A percentile compares a stretch with the other conserved stretches of the same genome.
phyloP scores from a whole-genome alignment of 2,797 vertebrate species.

The Thalassophryne amazonica region DNA sequence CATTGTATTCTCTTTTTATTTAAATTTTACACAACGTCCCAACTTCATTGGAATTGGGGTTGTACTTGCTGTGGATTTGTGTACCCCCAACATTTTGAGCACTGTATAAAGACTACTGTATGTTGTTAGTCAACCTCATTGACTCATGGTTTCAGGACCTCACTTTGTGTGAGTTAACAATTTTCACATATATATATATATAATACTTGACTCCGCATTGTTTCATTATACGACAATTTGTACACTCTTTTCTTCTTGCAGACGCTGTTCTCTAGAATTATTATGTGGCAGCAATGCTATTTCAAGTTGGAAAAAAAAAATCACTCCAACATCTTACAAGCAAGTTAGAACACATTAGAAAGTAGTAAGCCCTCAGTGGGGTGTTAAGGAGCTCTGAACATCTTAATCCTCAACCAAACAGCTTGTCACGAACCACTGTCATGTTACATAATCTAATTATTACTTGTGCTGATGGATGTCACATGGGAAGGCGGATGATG shows the following conservation, averaged over 20 bases:
- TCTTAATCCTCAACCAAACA: conserved; percentile 34
- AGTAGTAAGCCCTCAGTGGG: conserved; percentile 25
- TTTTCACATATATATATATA: no score
- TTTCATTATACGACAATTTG: conserved; percentile 18
- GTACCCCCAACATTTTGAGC: no score
- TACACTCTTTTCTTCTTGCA: conserved; percentile 14
- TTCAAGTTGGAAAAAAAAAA: background rate
- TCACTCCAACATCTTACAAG: conserved; percentile 37
- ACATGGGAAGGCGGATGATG: no score
- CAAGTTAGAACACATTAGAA: conserved; percentile 57
- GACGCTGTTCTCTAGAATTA: no score
- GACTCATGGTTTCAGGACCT: no score
- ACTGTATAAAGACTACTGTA: no score
- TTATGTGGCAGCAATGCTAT: conserved; percentile 8
- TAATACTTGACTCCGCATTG: conserved; percentile 49
- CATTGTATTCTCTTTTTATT: no score
- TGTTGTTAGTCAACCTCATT: no score
- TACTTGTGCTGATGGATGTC: conserved; percentile 41
- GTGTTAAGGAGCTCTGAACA: conserved; percentile 27
- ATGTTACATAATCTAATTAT: conserved; percentile 54
- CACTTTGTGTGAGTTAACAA: no score
- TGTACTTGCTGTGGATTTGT: no score
- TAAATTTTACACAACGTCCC: no score
- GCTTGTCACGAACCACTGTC: conserved; percentile 50
- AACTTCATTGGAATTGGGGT: no score